A percentile compares a stretch with the other conserved stretches of the same genome.
Conservation (phyloP, 2,888 invertebrate species). For the Chloromyia formosa region DNA sequence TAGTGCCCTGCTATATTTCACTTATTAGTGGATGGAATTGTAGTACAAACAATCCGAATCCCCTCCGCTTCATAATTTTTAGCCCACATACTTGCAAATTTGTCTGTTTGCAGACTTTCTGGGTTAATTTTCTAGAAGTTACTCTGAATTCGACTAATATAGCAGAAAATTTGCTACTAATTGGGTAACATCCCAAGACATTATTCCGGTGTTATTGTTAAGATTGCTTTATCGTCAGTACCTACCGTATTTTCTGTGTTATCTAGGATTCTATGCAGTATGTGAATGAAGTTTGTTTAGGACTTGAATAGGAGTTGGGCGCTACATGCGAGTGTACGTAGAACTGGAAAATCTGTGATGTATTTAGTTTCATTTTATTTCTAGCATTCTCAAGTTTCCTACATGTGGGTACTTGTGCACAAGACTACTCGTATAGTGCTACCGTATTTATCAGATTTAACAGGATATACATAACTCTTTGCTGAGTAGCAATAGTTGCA, state of each 20-base stretch:
- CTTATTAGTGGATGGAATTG: too few species aligned
- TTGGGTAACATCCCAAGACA: conserved; percentile 4
- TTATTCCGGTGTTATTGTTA: conserved; percentile 8
- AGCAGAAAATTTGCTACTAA: background rate
- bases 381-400: too few species aligned
- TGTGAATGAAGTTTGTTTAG: background rate
- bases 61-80: background rate
- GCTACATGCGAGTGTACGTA: background rate
- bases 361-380: background rate
- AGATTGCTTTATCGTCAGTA: background rate
- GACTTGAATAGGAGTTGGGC: background rate
- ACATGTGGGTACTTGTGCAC: too few species aligned
- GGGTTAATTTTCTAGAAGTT: conserved; percentile 4
- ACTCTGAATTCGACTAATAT: background rate
- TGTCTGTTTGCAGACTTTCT: background rate
- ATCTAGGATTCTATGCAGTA: background rate
- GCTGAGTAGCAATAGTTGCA: too few species aligned
- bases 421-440: too few species aligned
- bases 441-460: too few species aligned
- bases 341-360: background rate
- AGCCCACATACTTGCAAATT: background rate
- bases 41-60: too few species aligned
- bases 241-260: background rate
- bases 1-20: too few species aligned
- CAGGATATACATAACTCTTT: too few species aligned